These are phyloP conservation scores for Cyanocitta stelleri DNA, from an alignment of 2,113 vertebrate genomes.

Conservation along the genomic window DNA sequence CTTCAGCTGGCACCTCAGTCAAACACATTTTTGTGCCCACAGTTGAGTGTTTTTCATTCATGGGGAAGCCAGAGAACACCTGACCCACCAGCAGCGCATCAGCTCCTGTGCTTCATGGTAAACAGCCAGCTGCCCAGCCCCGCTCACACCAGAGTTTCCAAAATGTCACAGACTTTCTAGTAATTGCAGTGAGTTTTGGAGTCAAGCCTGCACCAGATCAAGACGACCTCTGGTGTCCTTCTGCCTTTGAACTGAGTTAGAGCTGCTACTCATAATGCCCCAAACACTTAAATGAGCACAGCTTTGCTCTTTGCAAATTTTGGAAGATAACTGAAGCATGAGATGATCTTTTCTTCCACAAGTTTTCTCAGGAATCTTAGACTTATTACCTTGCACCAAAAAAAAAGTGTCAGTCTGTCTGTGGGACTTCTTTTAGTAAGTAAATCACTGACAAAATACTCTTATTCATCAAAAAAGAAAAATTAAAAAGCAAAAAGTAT, in stretches of 20 bases:
- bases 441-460: not conserved
- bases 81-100: fast-evolving
- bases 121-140: not conserved
- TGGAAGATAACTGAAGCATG: not conserved
- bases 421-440: not conserved
- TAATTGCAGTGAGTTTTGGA: not conserved
- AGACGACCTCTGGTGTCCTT: not conserved
- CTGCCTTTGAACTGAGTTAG: not conserved
- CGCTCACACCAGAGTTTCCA: not conserved
- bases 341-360: not conserved
- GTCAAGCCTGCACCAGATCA: not conserved
- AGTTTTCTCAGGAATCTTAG: not conserved
- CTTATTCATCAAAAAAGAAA: not conserved
- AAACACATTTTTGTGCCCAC: not conserved
- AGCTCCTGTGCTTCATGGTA: fast-evolving
- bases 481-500: not conserved
- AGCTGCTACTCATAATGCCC: not conserved
- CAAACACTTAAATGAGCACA: not conserved
- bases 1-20: not conserved
- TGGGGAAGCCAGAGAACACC: not conserved
- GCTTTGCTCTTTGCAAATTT: not conserved
- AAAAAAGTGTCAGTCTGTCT: not conserved
- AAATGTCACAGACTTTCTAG: not conserved
- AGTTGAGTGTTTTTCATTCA: not conserved
- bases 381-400: not conserved